Percentiles rank a stretch among this genome's conserved stretches.
These are phyloP conservation scores for Jordanella pulchra DNA, from an alignment of 2,797 vertebrate genomes.

Conservation along the genomic window DNA sequence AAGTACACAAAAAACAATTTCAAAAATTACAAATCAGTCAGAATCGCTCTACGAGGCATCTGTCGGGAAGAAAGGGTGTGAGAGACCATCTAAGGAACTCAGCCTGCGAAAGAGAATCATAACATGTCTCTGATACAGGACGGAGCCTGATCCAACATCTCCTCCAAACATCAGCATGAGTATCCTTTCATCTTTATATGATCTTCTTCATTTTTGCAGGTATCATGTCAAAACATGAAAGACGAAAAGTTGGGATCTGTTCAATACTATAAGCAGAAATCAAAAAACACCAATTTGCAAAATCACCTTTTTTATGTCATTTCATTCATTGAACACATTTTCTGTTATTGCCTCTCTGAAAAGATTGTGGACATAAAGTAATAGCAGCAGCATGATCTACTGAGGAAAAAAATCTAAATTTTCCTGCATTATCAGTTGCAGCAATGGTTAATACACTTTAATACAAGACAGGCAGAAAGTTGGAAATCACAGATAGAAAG, in stretches of 20 bases:
- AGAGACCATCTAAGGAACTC: too few relatives aligned
- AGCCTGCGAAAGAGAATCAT: too few relatives aligned
- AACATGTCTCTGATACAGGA: too few relatives aligned
- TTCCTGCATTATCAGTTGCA: background rate
- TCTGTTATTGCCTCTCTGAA: background rate
- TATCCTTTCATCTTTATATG: slow-evolving; percentile 18
- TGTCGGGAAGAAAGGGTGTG: too few relatives aligned
- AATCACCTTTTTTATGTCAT: too few relatives aligned
- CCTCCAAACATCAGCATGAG: slow-evolving; percentile 17
- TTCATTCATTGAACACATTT: background rate
- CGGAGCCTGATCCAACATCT: too few relatives aligned
- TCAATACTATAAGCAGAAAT: background rate
- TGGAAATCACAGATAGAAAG: background rate
- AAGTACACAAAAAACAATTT: too few relatives aligned
- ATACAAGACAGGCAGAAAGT: background rate
- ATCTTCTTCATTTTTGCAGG: background rate
- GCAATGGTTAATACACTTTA: background rate
- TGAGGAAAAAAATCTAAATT: background rate
- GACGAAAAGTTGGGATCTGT: background rate
- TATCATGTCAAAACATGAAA: background rate
- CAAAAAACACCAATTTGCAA: background rate
- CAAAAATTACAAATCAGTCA: too few relatives aligned
- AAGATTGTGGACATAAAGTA: background rate
- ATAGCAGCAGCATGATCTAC: background rate
- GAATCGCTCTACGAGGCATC: too few relatives aligned